phyloP scores from a whole-genome alignment of 2,797 vertebrate genomes.

The Buphagus erythrorhynchus region DNA sequence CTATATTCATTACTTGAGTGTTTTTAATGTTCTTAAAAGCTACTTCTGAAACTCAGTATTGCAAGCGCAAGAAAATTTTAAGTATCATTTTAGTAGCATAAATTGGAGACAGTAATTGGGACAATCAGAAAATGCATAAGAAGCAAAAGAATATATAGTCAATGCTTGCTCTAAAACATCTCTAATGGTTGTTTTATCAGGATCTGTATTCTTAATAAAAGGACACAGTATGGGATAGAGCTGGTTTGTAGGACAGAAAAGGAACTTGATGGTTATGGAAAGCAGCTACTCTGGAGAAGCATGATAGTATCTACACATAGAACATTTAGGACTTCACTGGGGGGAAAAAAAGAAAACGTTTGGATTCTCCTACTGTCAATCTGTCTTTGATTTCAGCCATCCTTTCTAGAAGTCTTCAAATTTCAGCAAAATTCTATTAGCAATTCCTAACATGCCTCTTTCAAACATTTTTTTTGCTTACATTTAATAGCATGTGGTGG shows the following conservation, averaged over 20 bases:
- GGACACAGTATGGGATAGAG: background rate
- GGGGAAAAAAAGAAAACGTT: fast-evolving
- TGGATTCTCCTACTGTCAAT: background rate
- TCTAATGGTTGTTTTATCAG: background rate
- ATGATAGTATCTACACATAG: background rate
- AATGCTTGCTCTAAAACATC: background rate
- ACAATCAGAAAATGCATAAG: background rate
- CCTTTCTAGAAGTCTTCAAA: background rate
- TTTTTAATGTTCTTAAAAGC: background rate
- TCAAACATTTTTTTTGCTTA: background rate
- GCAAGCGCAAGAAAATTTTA: background rate
- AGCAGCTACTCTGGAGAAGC: background rate
- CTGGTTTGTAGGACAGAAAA: background rate
- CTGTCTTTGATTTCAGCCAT: background rate
- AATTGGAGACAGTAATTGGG: background rate
- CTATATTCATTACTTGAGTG: background rate
- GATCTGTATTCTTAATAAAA: background rate
- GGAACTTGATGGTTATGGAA: background rate
- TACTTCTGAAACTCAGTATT: background rate
- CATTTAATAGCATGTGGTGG: background rate
- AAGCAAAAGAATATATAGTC: background rate
- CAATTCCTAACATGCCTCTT: background rate
- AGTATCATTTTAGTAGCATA: background rate
- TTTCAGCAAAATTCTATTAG: background rate
- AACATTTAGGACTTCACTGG: background rate